These are phyloP conservation scores for Latheticus oryzae DNA, from an alignment of 2,888 invertebrate species.

Conservation along the genomic window DNA sequence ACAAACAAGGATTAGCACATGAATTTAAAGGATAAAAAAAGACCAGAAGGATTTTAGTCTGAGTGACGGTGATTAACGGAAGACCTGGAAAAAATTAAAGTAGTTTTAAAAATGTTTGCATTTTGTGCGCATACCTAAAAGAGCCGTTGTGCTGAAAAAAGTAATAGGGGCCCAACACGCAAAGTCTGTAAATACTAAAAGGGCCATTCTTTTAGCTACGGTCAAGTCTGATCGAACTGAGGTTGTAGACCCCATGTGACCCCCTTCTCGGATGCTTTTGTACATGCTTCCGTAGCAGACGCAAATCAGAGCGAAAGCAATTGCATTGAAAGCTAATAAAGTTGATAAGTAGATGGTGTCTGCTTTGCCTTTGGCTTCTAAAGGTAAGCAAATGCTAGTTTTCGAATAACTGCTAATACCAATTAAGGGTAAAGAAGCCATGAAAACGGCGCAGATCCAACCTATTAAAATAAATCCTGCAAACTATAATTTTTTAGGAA, in stretches of 20 bases:
- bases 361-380: conserved; percentile 68
- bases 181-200: conserved; percentile 76
- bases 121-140: conserved; percentile 58
- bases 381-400: conserved; percentile 76
- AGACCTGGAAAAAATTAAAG: conserved; percentile 61
- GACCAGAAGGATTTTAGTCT: conserved; percentile 71
- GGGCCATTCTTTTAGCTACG: conserved; percentile 75
- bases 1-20: conserved; percentile 77
- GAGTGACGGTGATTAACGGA: conserved; percentile 71
- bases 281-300: conserved; percentile 75
- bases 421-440: conserved; percentile 72
- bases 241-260: conserved; percentile 69
- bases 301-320: conserved; percentile 74
- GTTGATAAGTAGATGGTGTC: conserved; percentile 71
- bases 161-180: conserved; percentile 75
- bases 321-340: conserved; percentile 71
- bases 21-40: conserved; percentile 78
- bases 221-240: conserved; percentile 65
- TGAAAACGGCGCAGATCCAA: conserved; percentile 70
- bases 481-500: too few species aligned
- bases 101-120: not conserved
- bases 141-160: conserved; percentile 74
- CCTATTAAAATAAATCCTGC: too few species aligned
- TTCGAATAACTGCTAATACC: conserved; percentile 75
- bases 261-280: conserved; percentile 67